Conservation (phyloP, 64 coral and sea anemone species). For the Pocillopora damicornis region DNA sequence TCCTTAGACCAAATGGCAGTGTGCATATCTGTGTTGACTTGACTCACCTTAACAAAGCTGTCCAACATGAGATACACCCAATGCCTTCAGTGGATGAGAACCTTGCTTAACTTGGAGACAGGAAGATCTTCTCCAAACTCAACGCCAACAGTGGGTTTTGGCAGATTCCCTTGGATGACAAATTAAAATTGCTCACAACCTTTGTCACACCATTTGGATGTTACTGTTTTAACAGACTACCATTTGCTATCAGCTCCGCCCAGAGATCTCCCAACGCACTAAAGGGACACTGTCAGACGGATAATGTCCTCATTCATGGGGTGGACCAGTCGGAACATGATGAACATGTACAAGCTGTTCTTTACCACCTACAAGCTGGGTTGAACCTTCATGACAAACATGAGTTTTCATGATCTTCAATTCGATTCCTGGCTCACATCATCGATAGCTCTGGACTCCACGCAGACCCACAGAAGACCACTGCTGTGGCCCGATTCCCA, state of each 20-base stretch:
- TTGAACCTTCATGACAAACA: slow-evolving; percentile 21
- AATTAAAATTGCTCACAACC: too few relatives aligned
- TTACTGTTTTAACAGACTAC: slow-evolving; percentile 1
- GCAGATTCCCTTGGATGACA: too few relatives aligned
- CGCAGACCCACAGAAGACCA: slow-evolving; percentile 12
- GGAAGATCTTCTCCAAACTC: too few relatives aligned
- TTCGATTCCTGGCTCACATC: slow-evolving; percentile 33
- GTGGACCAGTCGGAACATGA: not conserved
- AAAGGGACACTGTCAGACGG: slow-evolving; percentile 31
- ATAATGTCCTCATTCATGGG: slow-evolving; percentile 22
- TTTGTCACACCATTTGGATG: too few relatives aligned
- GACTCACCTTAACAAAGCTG: not conserved
- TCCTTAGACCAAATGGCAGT: slow-evolving; percentile 23
- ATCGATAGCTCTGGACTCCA: slow-evolving; percentile 28
- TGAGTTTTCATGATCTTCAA: not conserved
- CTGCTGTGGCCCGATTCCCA: slow-evolving; percentile 2
- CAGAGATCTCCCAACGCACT: slow-evolving; percentile 19
- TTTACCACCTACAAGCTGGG: slow-evolving; percentile 3
- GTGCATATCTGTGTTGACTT: slow-evolving; percentile 36
- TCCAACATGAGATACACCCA: too few relatives aligned
- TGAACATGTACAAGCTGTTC: not conserved
- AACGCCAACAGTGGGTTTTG: too few relatives aligned
- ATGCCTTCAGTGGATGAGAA: too few relatives aligned
- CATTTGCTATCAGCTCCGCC: slow-evolving; percentile 31
- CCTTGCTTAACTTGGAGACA: too few relatives aligned